Evolutionary conservation across 2,888 invertebrate species (phyloP).

Genomic region (Ophion slaviceki): DNA sequence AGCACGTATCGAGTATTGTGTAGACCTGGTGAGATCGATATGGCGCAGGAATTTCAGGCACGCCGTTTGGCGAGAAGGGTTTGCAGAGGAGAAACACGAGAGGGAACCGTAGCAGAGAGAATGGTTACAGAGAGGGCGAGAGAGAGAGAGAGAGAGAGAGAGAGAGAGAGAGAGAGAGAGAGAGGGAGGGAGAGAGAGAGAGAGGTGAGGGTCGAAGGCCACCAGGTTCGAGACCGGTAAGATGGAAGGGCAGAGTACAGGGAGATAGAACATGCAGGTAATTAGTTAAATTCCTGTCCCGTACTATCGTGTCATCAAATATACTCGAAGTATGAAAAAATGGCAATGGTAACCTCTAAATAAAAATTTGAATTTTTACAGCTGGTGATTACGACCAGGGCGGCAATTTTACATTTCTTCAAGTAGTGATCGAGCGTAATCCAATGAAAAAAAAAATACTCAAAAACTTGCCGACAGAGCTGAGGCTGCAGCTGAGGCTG

Average conservation of each 20-base stretch:
- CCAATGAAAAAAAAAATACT: too few relatives aligned
- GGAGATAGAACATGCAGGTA: slow-evolving; percentile 64
- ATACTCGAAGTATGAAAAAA: not conserved
- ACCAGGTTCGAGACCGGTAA: slow-evolving; percentile 37
- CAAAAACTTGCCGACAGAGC: too few relatives aligned
- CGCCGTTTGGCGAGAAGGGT: slow-evolving; percentile 57
- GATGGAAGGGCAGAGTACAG: slow-evolving; percentile 15
- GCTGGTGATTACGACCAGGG: not conserved
- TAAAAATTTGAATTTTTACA: too few relatives aligned
- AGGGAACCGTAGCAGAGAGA: slow-evolving; percentile 7
- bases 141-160: slow-evolving; percentile 5
- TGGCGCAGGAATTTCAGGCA: slow-evolving; percentile 68
- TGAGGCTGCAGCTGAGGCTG: too few relatives aligned
- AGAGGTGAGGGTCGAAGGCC: slow-evolving; percentile 54
- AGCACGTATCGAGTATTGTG: slow-evolving; percentile 31
- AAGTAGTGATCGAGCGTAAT: too few relatives aligned
- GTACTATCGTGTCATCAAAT: slow-evolving; percentile 13
- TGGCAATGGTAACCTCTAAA: not conserved
- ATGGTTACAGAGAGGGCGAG: slow-evolving; percentile 5
- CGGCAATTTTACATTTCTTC: too few relatives aligned
- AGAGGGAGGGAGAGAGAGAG: not conserved
- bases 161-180: slow-evolving; percentile 5
- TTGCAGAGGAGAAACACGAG: slow-evolving; percentile 33
- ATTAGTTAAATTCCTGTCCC: slow-evolving; percentile 67
- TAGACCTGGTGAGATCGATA: slow-evolving; percentile 66